A percentile compares a stretch with the other conserved stretches of the same genome.
These are phyloP conservation scores for Eretmocerus hayati DNA, from an alignment of 2,888 invertebrate species.

Conservation along the genomic window DNA sequence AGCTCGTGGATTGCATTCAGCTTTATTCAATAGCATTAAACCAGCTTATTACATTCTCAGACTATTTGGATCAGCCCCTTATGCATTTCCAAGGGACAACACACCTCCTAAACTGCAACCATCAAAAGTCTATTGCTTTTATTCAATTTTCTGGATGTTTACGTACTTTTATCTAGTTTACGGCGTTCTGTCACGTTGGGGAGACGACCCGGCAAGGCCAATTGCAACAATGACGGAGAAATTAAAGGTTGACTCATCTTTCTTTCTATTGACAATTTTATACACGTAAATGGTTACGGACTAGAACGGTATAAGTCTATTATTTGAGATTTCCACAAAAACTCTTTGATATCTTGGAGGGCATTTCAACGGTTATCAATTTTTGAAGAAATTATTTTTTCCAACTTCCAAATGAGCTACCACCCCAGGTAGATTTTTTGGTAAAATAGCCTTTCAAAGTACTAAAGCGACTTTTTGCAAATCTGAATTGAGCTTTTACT, in stretches of 20 bases:
- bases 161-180: conserved; percentile 26
- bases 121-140: conserved; percentile 26
- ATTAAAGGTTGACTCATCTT: conserved; percentile 35
- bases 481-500: too few species aligned
- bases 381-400: too few species aligned
- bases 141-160: conserved; percentile 19
- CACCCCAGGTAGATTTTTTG: too few species aligned
- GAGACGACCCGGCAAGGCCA: conserved; percentile 8
- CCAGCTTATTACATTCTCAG: conserved; percentile 33
- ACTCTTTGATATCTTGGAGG: too few species aligned
- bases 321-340: too few species aligned
- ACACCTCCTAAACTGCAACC: conserved; percentile 27
- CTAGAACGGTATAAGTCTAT: too few species aligned
- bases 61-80: conserved; percentile 40
- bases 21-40: conserved; percentile 34
- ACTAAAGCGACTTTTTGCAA: too few species aligned
- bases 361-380: too few species aligned
- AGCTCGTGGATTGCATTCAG: conserved; percentile 33
- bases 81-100: conserved; percentile 24
- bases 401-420: too few species aligned
- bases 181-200: conserved; percentile 16
- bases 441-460: too few species aligned
- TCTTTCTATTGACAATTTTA: too few species aligned
- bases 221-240: conserved; percentile 30
- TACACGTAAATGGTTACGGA: too few species aligned